phyloP scores from a whole-genome alignment of 2,797 vertebrate genomes.

The Acanthurus lineatus region DNA sequence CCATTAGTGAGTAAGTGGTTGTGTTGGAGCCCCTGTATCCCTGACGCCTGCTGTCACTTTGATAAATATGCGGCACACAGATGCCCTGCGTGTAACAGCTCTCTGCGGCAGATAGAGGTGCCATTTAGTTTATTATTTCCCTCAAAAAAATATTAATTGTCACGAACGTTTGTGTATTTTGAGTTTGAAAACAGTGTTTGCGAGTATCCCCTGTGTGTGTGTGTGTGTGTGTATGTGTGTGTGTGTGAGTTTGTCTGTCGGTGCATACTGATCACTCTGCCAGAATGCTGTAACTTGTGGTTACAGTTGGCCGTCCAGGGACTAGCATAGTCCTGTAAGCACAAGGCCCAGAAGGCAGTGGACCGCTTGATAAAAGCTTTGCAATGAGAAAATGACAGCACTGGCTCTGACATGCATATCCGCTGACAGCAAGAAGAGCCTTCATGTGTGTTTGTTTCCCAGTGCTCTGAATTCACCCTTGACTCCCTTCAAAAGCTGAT shows the following conservation, averaged over 20 bases:
- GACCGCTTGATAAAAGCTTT: conserved; percentile 52
- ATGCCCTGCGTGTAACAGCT: conserved; percentile 71
- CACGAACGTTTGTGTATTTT: conserved; percentile 25
- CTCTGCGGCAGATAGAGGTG: conserved; percentile 56
- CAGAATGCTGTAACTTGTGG: conserved; percentile 54
- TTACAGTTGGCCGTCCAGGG: conserved; percentile 56
- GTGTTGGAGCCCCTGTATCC: conserved; percentile 78
- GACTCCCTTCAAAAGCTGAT: conserved; percentile 82
- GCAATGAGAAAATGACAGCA: conserved; percentile 54
- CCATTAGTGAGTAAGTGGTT: conserved; percentile 85
- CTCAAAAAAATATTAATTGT: conserved; percentile 48
- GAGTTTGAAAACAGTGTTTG: conserved; percentile 24
- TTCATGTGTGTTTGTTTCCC: conserved; percentile 66
- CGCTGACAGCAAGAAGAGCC: conserved; percentile 61
- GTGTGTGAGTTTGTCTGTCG: not conserved
- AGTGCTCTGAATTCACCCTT: conserved; percentile 68
- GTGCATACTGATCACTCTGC: conserved; percentile 37
- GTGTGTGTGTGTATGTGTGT: not conserved
- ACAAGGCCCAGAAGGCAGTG: conserved; percentile 50
- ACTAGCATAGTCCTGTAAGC: conserved; percentile 37
- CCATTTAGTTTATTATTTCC: conserved; percentile 54
- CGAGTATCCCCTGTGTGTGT: not conserved
- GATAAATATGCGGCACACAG: conserved; percentile 83
- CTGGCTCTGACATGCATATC: conserved; percentile 69
- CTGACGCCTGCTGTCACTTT: conserved; percentile 85